Percentiles rank a stretch among this genome's conserved stretches.
These are phyloP conservation scores for Rapana venosa DNA, from an alignment of 2,888 invertebrate genomes.

Conservation along the genomic window DNA sequence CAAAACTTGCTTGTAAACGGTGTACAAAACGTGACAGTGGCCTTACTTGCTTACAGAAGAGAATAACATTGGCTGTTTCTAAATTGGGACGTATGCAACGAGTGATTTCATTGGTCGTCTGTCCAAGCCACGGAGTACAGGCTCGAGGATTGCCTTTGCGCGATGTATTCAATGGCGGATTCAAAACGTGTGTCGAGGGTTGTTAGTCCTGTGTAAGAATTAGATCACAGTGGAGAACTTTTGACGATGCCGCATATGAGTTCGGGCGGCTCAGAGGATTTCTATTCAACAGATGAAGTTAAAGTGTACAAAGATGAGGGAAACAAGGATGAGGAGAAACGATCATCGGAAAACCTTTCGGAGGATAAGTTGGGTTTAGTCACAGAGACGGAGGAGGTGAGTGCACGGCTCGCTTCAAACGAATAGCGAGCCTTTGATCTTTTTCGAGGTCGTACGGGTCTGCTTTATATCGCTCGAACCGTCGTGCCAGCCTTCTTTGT, in stretches of 20 bases:
- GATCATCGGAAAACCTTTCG: constrained; percentile 92
- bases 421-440: constrained; percentile 56
- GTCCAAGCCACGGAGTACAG: constrained; percentile 61
- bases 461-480: constrained; percentile 34
- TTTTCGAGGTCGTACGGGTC: constrained; percentile 50
- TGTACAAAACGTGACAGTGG: constrained; percentile 21
- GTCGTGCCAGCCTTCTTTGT: constrained; percentile 25
- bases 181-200: constrained; percentile 73
- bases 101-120: constrained; percentile 69
- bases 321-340: constrained; percentile 83
- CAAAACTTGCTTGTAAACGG: constrained; percentile 8
- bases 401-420: constrained; percentile 57
- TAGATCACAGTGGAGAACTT: constrained; percentile 62
- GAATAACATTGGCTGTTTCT: constrained; percentile 44
- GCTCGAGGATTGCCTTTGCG: constrained; percentile 71
- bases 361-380: constrained; percentile 98
- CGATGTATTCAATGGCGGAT: constrained; percentile 76
- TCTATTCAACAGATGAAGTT: constrained; percentile 98
- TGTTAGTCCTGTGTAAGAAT: constrained; percentile 63
- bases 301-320: constrained; percentile 99
- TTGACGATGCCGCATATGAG: constrained; percentile 86
- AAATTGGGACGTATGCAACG: constrained; percentile 64
- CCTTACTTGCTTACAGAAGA: constrained; percentile 35
- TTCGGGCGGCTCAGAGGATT: constrained; percentile 85
- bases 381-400: constrained; percentile 94